Percentiles rank a stretch among this genome's conserved stretches.
These are phyloP conservation scores for Graptemys geographica DNA, from an alignment of 2,797 vertebrate genomes.

Conservation along the genomic window DNA sequence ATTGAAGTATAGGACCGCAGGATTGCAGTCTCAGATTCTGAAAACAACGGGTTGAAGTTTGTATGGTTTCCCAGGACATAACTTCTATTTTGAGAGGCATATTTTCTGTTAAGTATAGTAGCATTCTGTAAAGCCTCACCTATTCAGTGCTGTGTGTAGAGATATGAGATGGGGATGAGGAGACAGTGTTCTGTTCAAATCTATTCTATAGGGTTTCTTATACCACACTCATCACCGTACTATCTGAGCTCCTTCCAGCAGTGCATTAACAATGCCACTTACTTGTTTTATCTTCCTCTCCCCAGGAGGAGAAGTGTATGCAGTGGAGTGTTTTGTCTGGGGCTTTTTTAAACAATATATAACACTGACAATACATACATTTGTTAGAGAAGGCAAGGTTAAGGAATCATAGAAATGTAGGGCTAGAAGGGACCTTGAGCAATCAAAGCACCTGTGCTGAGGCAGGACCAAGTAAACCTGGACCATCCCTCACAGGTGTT, in stretches of 20 bases:
- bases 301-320: background rate
- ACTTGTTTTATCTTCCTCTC: slow-evolving; percentile 26
- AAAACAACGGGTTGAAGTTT: background rate
- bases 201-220: background rate
- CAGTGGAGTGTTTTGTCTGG: slow-evolving; percentile 7
- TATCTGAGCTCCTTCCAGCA: slow-evolving; percentile 31
- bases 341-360: slow-evolving; percentile 5
- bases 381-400: slow-evolving; percentile 40
- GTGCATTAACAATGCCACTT: background rate
- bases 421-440: background rate
- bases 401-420: background rate
- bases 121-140: slow-evolving; percentile 22
- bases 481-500: background rate
- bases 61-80: slow-evolving; percentile 23
- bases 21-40: background rate
- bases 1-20: background rate
- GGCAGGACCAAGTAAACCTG: background rate
- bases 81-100: slow-evolving; percentile 19
- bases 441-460: background rate
- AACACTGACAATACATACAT: background rate
- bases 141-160: background rate
- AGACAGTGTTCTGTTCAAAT: slow-evolving; percentile 2
- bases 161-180: slow-evolving; percentile 30
- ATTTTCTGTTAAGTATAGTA: rapidly evolving
- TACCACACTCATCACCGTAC: background rate